Percentiles rank a stretch among this genome's conserved stretches.
Evolutionary conservation across 1,140 invertebrate genomes (phyloP).

Genomic region (Leucophenga varia): DNA sequence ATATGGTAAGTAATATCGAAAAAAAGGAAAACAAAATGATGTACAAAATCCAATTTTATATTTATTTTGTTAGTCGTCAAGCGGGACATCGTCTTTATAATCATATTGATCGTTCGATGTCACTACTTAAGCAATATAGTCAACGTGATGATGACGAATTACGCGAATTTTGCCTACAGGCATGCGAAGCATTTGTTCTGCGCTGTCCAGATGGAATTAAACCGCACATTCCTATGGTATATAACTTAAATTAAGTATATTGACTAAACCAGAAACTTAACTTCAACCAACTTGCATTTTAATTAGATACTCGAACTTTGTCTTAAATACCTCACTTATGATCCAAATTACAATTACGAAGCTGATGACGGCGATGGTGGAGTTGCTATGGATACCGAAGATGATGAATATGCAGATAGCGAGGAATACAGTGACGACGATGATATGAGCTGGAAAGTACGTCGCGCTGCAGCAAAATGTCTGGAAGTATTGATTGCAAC

Average conservation of each 20-base stretch:
- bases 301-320: conserved; percentile 82
- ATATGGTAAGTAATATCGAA: conserved; percentile 71
- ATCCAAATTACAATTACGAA: conserved; percentile 98
- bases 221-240: conserved; percentile 77
- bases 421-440: conserved; percentile 97
- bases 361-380: conserved; percentile 64
- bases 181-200: conserved; percentile 91
- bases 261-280: conserved; percentile 20
- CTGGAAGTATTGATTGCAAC: conserved; percentile 90
- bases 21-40: conserved; percentile 5
- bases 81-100: conserved; percentile 90
- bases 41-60: background rate
- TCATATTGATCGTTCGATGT: conserved; percentile 88
- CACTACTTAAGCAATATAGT: conserved; percentile 80
- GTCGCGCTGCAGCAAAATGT: conserved; percentile 93
- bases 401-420: conserved; percentile 69
- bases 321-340: conserved; percentile 87
- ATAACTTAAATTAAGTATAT: too few relatives aligned
- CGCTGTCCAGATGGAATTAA: conserved; percentile 94
- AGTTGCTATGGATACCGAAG: conserved; percentile 65
- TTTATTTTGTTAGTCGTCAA: conserved; percentile 70
- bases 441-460: conserved; percentile 97
- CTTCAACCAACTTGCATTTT: conserved; percentile 22
- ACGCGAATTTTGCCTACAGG: conserved; percentile 86
- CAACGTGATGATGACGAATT: conserved; percentile 89